phyloP scores from a whole-genome alignment of 1,140 invertebrate species.

The Andrena cerasifolii region DNA sequence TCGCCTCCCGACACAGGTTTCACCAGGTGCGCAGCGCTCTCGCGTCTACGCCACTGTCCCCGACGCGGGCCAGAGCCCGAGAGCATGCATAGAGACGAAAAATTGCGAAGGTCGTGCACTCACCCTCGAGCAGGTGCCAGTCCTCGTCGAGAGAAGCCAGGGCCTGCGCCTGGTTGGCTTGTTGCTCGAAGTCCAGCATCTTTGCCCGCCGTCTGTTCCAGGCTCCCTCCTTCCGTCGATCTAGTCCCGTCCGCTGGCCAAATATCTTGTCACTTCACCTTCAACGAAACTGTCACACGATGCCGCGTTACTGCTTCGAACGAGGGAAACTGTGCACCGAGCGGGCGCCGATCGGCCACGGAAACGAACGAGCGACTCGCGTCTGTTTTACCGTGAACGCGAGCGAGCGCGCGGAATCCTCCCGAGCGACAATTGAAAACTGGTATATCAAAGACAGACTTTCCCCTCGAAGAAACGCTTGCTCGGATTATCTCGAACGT shows the following conservation, averaged over 20 bases:
- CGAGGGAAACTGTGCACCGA: background rate
- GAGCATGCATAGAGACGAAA: slow-evolving; percentile 43
- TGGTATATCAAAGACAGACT: slow-evolving; percentile 42
- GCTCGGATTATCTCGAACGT: slow-evolving; percentile 45
- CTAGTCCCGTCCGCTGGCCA: background rate
- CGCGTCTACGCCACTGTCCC: slow-evolving; percentile 9
- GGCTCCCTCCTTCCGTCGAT: background rate
- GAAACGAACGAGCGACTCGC: background rate
- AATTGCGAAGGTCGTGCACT: slow-evolving; percentile 72
- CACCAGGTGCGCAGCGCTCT: slow-evolving; percentile 9
- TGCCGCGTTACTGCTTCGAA: background rate
- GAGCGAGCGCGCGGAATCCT: slow-evolving; percentile 21
- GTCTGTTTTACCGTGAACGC: background rate
- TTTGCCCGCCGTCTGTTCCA: slow-evolving; percentile 29
- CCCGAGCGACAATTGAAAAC: slow-evolving; percentile 45
- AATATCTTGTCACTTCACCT: slow-evolving; percentile 34
- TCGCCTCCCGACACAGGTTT: background rate
- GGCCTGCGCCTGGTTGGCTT: slow-evolving; percentile 72
- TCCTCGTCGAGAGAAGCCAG: slow-evolving; percentile 72
- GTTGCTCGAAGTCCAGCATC: slow-evolving; percentile 76
- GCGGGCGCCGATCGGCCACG: too few relatives aligned
- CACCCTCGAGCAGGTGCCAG: slow-evolving; percentile 77
- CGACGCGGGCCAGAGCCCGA: background rate
- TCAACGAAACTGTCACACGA: background rate
- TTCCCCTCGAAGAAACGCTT: slow-evolving; percentile 40